These are phyloP conservation scores for Dynastes tityus DNA, from an alignment of 2,888 invertebrate species.

Conservation along the genomic window DNA sequence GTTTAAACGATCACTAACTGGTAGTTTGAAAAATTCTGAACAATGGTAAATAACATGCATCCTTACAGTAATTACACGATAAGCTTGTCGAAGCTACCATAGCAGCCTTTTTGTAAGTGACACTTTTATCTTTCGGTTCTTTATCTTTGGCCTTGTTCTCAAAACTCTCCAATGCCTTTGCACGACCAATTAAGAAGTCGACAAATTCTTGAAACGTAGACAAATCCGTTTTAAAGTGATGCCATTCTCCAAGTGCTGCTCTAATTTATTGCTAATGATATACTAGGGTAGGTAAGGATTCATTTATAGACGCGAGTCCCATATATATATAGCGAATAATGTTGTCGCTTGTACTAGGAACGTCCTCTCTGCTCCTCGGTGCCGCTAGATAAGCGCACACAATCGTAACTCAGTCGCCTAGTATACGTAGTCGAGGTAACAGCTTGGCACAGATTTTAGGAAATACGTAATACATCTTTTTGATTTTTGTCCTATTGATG, in stretches of 20 bases:
- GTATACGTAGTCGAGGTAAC: no score
- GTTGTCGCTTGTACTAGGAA: no score
- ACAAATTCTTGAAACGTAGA: background rate
- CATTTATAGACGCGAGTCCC: no score
- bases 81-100: background rate
- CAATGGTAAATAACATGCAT: background rate
- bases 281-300: no score
- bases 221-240: background rate
- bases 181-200: background rate
- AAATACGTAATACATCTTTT: no score
- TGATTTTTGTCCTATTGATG: no score
- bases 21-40: background rate
- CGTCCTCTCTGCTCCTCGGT: no score
- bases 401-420: no score
- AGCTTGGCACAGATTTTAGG: no score
- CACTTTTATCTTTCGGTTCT: background rate
- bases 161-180: background rate
- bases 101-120: background rate
- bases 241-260: background rate
- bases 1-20: background rate
- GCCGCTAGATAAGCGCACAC: no score
- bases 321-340: no score
- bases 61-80: slow-evolving; percentile 9
- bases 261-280: slow-evolving; percentile 2
- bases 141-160: background rate